Percentiles rank a stretch among this genome's conserved stretches.
Conservation (phyloP, 2,888 invertebrate genomes). For the Archaeoteleia sp. region DNA sequence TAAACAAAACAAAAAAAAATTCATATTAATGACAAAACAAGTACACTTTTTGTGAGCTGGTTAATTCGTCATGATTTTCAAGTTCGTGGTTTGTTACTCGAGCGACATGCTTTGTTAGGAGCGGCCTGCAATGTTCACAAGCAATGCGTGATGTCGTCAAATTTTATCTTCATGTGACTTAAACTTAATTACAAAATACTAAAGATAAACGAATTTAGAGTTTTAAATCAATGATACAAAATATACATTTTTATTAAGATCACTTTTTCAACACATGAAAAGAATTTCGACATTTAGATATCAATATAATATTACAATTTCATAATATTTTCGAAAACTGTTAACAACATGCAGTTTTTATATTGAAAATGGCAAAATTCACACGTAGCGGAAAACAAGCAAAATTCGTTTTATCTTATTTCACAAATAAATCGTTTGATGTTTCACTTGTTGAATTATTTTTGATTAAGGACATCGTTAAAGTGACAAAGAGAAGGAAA, state of each 20-base stretch:
- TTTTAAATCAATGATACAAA: too few relatives aligned
- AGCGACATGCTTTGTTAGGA: slow-evolving; percentile 46
- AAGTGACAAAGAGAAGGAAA: slow-evolving; percentile 3
- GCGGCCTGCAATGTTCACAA: slow-evolving; percentile 28
- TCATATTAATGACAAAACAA: slow-evolving; percentile 33
- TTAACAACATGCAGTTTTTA: background rate
- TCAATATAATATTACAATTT: too few relatives aligned
- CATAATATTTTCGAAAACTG: background rate
- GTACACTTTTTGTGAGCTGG: slow-evolving; percentile 27
- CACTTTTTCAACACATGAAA: too few relatives aligned
- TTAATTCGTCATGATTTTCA: slow-evolving; percentile 10
- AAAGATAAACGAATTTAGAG: too few relatives aligned
- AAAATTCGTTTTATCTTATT: too few relatives aligned
- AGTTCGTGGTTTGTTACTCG: slow-evolving; percentile 26
- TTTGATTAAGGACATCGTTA: slow-evolving; percentile 4
- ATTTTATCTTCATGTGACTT: too few relatives aligned
- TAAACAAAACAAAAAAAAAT: background rate
- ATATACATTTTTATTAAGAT: too few relatives aligned
- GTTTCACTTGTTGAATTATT: background rate
- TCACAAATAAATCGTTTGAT: too few relatives aligned
- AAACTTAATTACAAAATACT: too few relatives aligned
- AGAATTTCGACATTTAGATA: too few relatives aligned
- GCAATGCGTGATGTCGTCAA: slow-evolving; percentile 27
- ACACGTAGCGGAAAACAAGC: background rate
- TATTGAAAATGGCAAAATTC: background rate